A percentile compares a stretch with the other conserved stretches of the same genome.
phyloP scores from a whole-genome alignment of 2,797 vertebrate species.

The Cirrhinus mrigala region DNA sequence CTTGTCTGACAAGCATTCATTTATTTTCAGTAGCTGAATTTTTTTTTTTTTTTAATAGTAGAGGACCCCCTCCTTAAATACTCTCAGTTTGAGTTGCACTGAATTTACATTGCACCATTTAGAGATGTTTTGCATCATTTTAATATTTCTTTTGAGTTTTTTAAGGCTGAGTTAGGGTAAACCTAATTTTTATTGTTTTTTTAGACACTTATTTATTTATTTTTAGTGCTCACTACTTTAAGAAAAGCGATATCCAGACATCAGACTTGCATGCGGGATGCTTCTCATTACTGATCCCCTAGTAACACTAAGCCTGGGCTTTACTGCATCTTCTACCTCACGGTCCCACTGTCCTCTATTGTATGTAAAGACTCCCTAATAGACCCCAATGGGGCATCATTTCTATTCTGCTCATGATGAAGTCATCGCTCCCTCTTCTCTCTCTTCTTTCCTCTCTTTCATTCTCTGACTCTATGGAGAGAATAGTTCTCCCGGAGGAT shows the following conservation, averaged over 20 bases:
- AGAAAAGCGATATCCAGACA: constrained; percentile 19
- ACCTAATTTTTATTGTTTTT: neutral
- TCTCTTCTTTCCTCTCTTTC: constrained; percentile 51
- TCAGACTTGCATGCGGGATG: constrained; percentile 51
- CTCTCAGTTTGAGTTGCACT: neutral
- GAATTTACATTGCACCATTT: constrained; percentile 32
- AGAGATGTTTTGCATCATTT: constrained; percentile 36
- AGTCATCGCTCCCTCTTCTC: constrained; percentile 67
- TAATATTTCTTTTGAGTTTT: neutral
- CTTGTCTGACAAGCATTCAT: neutral
- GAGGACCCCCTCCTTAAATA: neutral
- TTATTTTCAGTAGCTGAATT: neutral
- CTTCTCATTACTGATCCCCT: constrained; percentile 60
- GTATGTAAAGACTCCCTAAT: constrained; percentile 81
- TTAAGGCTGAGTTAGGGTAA: neutral
- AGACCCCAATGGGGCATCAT: constrained; percentile 83
- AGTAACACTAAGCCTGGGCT: constrained; percentile 61
- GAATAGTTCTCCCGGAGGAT: constrained; percentile 78
- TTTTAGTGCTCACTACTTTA: neutral
- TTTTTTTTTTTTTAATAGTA: constrained; percentile 21
- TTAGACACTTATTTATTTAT: neutral
- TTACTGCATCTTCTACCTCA: constrained; percentile 66
- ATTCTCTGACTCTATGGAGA: constrained; percentile 63
- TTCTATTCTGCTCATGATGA: constrained; percentile 82
- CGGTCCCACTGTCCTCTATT: constrained; percentile 68